These are phyloP conservation scores for Scelioninae gen. 2 DNA, from an alignment of 2,888 invertebrate species.

Conservation along the genomic window DNA sequence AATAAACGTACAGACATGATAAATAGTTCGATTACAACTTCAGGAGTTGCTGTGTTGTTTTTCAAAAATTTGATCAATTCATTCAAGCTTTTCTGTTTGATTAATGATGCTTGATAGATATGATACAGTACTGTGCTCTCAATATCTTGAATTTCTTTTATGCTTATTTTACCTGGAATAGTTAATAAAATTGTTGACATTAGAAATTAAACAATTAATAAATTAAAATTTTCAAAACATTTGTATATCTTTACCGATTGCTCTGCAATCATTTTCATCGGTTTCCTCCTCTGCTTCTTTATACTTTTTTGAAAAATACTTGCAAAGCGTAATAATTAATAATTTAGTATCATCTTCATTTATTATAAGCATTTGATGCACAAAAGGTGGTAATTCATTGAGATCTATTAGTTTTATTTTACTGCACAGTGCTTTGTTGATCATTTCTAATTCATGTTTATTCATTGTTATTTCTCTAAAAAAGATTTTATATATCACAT, in stretches of 20 bases:
- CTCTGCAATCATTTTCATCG: constrained; percentile 62
- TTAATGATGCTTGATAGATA: constrained; percentile 75
- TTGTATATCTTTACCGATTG: constrained; percentile 64
- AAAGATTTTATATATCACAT: constrained; percentile 5
- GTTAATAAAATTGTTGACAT: no score
- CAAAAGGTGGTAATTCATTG: constrained; percentile 81
- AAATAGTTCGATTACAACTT: constrained; percentile 80
- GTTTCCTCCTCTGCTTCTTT: constrained; percentile 56
- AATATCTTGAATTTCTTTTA: constrained; percentile 77
- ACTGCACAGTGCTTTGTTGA: constrained; percentile 80
- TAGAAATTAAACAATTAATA: no score
- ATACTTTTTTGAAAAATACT: constrained; percentile 76
- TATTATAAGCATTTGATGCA: constrained; percentile 81
- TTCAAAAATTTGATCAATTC: constrained; percentile 76
- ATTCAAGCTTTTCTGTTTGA: constrained; percentile 75
- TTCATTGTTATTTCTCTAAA: constrained; percentile 72
- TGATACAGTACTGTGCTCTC: constrained; percentile 81
- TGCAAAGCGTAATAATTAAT: constrained; percentile 76
- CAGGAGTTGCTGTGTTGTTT: constrained; percentile 77
- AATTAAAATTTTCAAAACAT: neutral
- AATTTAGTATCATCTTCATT: constrained; percentile 76
- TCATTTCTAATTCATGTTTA: constrained; percentile 78
- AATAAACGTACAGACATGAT: constrained; percentile 79
- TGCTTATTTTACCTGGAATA: constrained; percentile 51
- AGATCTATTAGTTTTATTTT: constrained; percentile 78